These are phyloP conservation scores for Tribolium castaneum DNA, from an alignment of 1,140 invertebrate genomes.

Conservation along the genomic window DNA sequence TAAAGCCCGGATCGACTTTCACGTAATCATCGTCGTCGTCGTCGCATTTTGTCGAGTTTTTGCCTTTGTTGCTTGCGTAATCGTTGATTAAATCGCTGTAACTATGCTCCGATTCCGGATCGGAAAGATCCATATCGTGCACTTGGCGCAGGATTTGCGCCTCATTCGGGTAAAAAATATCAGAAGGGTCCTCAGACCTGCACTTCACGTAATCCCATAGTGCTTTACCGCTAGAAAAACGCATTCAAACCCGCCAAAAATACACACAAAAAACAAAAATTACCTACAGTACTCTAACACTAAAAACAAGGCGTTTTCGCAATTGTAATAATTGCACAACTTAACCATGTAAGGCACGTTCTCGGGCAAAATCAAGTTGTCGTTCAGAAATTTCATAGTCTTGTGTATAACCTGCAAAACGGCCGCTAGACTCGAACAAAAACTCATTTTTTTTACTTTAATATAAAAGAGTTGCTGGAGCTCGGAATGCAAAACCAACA, in stretches of 20 bases:
- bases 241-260: neutral
- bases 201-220: conserved; percentile 62
- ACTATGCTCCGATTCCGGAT: conserved; percentile 57
- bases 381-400: conserved; percentile 62
- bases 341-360: conserved; percentile 67
- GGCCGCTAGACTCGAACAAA: conserved; percentile 20
- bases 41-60: neutral
- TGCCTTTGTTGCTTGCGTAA: conserved; percentile 47
- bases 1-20: neutral
- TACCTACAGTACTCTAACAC: conserved; percentile 64
- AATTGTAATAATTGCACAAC: conserved; percentile 65
- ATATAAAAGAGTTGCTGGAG: conserved; percentile 64
- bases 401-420: conserved; percentile 64
- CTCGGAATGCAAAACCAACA: conserved; percentile 65
- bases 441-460: conserved; percentile 57
- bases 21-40: neutral
- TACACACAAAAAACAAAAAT: neutral
- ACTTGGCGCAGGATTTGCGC: conserved; percentile 43
- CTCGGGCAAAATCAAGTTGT: conserved; percentile 64
- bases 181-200: conserved; percentile 18
- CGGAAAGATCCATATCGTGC: conserved; percentile 47
- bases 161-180: conserved; percentile 10
- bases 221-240: conserved; percentile 59
- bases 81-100: conserved; percentile 56
- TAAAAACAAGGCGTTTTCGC: conserved; percentile 66